These are phyloP conservation scores for Cichlasoma orientale DNA, from an alignment of 2,797 vertebrate species.

Conservation along the genomic window DNA sequence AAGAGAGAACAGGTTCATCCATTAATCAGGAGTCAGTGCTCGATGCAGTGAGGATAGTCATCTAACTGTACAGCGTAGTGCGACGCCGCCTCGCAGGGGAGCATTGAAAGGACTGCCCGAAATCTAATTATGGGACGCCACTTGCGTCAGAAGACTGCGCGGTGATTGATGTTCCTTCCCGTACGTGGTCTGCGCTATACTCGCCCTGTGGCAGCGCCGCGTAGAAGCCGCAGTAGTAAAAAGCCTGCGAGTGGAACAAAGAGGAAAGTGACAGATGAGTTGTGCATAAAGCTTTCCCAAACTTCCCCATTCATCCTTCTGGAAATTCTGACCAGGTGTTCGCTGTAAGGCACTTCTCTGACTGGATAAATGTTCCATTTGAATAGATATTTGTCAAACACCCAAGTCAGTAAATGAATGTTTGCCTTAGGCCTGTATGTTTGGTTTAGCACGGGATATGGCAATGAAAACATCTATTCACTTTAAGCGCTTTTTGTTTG, in stretches of 20 bases:
- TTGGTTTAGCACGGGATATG: conserved; percentile 39
- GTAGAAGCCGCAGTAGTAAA: conserved; percentile 25
- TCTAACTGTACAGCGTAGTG: conserved; percentile 7
- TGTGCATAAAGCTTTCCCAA: conserved; percentile 18
- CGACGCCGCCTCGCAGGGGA: conserved; percentile 1
- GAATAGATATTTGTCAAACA: conserved; percentile 36
- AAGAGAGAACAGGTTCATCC: neutral
- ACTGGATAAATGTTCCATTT: conserved; percentile 11
- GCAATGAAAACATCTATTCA: neutral
- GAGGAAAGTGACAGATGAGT: conserved; percentile 49
- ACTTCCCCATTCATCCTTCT: neutral
- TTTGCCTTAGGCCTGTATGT: conserved; percentile 37
- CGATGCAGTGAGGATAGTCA: conserved; percentile 23
- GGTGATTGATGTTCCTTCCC: conserved; percentile 72
- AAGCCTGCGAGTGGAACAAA: conserved; percentile 40
- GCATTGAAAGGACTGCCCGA: conserved; percentile 67
- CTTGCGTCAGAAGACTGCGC: conserved; percentile 64
- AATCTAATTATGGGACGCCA: conserved; percentile 77
- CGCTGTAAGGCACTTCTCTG: neutral
- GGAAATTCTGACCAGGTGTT: conserved; percentile 38
- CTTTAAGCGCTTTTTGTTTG: neutral
- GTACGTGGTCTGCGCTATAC: conserved; percentile 30
- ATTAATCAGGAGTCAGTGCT: conserved; percentile 15
- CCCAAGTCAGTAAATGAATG: conserved; percentile 16
- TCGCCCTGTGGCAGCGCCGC: conserved; percentile 22